Percentiles rank a stretch among this genome's conserved stretches.
phyloP scores from a whole-genome alignment of 2,113 vertebrate genomes.

The Sprattus sprattus region DNA sequence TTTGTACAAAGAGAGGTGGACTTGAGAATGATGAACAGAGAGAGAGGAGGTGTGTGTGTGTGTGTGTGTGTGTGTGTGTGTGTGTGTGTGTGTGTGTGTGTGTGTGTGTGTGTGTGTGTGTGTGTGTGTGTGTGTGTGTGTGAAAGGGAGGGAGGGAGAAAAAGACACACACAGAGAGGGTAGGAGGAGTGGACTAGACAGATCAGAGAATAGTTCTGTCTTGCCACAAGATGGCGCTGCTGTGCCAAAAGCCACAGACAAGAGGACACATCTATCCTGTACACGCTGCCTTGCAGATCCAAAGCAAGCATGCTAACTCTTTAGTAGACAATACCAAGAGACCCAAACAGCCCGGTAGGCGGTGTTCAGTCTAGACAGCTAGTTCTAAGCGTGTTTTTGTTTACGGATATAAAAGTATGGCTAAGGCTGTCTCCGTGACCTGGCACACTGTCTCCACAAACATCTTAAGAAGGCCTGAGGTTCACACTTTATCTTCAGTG shows the following conservation, averaged over 20 bases:
- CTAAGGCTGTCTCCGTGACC: neutral
- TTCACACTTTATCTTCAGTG: neutral
- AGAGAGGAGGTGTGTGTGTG: neutral
- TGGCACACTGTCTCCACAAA: neutral
- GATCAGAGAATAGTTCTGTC: neutral
- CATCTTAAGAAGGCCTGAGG: neutral
- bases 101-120: too few species aligned
- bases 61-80: too few species aligned
- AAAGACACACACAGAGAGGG: too few species aligned
- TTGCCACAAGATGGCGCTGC: neutral
- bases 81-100: neutral
- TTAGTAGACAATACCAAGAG: neutral
- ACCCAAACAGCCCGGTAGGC: neutral
- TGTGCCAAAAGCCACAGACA: neutral
- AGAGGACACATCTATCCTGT: neutral
- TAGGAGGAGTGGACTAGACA: slow-evolving; percentile 23
- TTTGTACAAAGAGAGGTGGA: neutral
- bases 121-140: too few species aligned
- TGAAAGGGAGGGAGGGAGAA: neutral
- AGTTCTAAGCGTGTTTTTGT: neutral
- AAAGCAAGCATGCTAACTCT: neutral
- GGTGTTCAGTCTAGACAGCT: neutral
- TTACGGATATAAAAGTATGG: neutral
- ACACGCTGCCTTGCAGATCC: too few species aligned
- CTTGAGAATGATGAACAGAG: neutral